These are phyloP conservation scores for Hydractinia symbiolongicarpus DNA, from an alignment of 30 jellyfish, hydroid and myxozoan species.

Conservation along the genomic window DNA sequence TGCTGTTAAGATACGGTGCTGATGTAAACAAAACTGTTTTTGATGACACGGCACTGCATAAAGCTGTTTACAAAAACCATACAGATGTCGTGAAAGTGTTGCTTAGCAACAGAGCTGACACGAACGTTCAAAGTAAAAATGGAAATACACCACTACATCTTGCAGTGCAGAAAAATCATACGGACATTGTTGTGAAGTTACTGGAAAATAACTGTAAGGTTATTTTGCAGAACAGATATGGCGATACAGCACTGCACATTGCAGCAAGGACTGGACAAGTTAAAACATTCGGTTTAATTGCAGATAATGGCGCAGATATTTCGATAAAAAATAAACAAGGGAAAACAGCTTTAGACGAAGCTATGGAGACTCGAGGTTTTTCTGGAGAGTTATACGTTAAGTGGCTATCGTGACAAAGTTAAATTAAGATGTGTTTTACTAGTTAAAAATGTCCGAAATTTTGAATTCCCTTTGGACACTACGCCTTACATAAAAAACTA, in stretches of 20 bases:
- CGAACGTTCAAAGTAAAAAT: neutral
- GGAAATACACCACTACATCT: slow-evolving; percentile 7
- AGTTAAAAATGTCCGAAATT: too few species aligned
- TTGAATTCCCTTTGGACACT: too few species aligned
- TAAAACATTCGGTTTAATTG: neutral
- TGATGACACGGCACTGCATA: slow-evolving; percentile 1
- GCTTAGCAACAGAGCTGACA: neutral
- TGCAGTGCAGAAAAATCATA: neutral
- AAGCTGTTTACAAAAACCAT: neutral
- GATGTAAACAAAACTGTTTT: neutral
- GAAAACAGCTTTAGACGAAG: slow-evolving; percentile 13
- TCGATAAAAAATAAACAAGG: slow-evolving; percentile 7
- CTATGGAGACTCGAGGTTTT: neutral
- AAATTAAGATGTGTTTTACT: too few species aligned
- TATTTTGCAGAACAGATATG: neutral
- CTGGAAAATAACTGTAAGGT: neutral
- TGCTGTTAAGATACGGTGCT: slow-evolving; percentile 8
- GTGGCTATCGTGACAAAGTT: neutral
- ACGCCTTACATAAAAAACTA: too few species aligned
- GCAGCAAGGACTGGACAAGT: slow-evolving; percentile 1
- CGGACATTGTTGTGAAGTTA: neutral
- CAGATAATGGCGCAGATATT: slow-evolving; percentile 1
- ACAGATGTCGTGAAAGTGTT: neutral
- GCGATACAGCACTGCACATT: neutral
- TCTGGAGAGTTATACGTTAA: neutral